Conservation (phyloP, 2,888 invertebrate species). For the Philereme transversata region DNA sequence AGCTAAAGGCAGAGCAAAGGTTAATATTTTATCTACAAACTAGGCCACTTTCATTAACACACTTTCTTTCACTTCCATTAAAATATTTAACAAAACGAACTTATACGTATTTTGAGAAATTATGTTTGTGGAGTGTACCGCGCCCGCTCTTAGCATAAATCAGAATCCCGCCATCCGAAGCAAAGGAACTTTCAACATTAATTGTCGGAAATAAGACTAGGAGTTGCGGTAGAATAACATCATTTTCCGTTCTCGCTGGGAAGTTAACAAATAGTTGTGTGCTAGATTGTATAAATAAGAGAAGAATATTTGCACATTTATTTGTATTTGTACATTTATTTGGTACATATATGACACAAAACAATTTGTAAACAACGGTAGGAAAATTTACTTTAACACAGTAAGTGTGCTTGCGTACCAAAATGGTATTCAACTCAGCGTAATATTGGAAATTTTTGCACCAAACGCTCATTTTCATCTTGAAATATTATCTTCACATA, state of each 20-base stretch:
- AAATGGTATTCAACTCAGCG: too few relatives aligned
- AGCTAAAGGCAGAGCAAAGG: too few relatives aligned
- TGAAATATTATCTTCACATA: too few relatives aligned
- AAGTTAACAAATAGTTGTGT: conserved; percentile 22
- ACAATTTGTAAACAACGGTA: too few relatives aligned
- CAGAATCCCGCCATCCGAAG: conserved; percentile 46
- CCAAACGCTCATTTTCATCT: too few relatives aligned
- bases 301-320: background rate
- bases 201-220: conserved; percentile 46
- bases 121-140: conserved; percentile 36
- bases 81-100: background rate
- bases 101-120: conserved; percentile 34
- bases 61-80: too few relatives aligned
- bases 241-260: conserved; percentile 26
- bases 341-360: too few relatives aligned
- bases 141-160: conserved; percentile 52
- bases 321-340: background rate
- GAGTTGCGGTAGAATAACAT: conserved; percentile 42
- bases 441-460: too few relatives aligned
- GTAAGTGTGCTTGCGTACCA: too few relatives aligned
- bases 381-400: too few relatives aligned
- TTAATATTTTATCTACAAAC: too few relatives aligned
- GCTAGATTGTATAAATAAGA: background rate
- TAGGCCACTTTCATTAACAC: too few relatives aligned
- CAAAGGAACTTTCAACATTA: conserved; percentile 53